Conservation (phyloP, 1,140 invertebrate genomes). For the Drosophila sp. region DNA sequence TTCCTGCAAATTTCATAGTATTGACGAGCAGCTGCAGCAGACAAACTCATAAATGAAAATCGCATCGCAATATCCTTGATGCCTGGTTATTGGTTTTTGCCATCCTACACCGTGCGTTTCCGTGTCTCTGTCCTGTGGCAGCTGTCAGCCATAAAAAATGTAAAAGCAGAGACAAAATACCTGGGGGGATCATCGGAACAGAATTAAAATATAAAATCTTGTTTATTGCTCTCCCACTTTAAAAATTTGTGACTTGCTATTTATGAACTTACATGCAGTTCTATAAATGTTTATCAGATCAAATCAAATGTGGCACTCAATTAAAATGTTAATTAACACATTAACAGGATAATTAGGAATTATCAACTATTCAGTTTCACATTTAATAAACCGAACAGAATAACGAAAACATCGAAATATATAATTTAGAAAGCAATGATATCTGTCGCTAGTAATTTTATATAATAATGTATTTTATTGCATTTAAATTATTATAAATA, state of each 20-base stretch:
- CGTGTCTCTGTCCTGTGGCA: neutral
- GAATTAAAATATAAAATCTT: constrained; percentile 45
- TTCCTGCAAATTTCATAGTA: constrained; percentile 37
- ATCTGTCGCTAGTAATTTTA: too few species aligned
- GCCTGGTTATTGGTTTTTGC: constrained; percentile 15
- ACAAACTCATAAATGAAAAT: constrained; percentile 74
- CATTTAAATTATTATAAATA: too few species aligned
- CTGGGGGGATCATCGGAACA: constrained; percentile 26
- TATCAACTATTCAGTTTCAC: neutral
- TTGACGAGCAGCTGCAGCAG: constrained; percentile 44
- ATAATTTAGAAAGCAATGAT: too few species aligned
- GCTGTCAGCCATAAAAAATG: neutral
- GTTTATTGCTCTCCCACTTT: constrained; percentile 23
- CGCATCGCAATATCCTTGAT: constrained; percentile 54
- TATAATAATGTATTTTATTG: too few species aligned
- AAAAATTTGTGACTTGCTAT: neutral
- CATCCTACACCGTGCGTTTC: neutral
- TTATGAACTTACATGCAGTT: neutral
- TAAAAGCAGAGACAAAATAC: constrained; percentile 16
- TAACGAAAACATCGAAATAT: neutral
- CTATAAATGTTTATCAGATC: constrained; percentile 14
- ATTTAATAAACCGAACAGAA: neutral
- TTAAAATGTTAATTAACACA: neutral
- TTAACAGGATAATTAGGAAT: constrained; percentile 17
- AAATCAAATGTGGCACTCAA: constrained; percentile 3